Percentiles rank a stretch among this genome's conserved stretches.
These are phyloP conservation scores for Plutella xylostella DNA, from an alignment of 2,888 invertebrate genomes.

Conservation along the genomic window DNA sequence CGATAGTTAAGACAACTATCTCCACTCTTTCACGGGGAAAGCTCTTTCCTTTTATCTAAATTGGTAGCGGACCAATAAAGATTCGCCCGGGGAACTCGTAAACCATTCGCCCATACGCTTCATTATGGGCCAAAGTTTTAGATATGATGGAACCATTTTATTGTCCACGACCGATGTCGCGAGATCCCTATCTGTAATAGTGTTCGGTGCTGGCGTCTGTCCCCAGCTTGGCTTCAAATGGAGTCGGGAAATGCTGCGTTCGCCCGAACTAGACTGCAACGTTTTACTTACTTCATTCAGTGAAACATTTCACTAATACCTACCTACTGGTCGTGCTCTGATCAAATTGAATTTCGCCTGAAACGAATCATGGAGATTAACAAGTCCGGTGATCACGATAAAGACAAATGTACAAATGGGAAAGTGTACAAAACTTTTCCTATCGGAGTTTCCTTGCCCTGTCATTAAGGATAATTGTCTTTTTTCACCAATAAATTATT, in stretches of 20 bases:
- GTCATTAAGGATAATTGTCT: no score
- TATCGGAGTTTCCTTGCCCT: background rate
- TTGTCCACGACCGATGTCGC: conserved; percentile 63
- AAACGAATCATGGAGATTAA: no score
- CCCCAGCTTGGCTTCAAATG: no score
- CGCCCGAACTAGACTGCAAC: no score
- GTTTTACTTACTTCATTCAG: no score
- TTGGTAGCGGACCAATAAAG: conserved; percentile 69
- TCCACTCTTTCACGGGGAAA: conserved; percentile 65
- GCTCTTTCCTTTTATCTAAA: conserved; percentile 71
- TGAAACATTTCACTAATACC: no score
- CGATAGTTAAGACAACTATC: conserved; percentile 70
- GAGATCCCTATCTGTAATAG: conserved; percentile 66
- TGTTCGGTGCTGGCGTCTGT: conserved; percentile 34
- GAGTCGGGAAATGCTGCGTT: no score
- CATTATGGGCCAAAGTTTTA: conserved; percentile 69
- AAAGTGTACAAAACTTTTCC: background rate
- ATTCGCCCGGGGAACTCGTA: conserved; percentile 66
- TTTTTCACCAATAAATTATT: conserved; percentile 12
- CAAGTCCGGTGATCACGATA: no score
- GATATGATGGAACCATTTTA: conserved; percentile 69
- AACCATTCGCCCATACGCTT: conserved; percentile 69
- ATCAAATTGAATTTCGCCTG: no score
- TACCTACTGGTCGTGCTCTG: no score
- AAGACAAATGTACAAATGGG: no score